These are phyloP conservation scores for Prosopocoilus inquinatus DNA, from an alignment of 2,888 invertebrate species.

Conservation along the genomic window DNA sequence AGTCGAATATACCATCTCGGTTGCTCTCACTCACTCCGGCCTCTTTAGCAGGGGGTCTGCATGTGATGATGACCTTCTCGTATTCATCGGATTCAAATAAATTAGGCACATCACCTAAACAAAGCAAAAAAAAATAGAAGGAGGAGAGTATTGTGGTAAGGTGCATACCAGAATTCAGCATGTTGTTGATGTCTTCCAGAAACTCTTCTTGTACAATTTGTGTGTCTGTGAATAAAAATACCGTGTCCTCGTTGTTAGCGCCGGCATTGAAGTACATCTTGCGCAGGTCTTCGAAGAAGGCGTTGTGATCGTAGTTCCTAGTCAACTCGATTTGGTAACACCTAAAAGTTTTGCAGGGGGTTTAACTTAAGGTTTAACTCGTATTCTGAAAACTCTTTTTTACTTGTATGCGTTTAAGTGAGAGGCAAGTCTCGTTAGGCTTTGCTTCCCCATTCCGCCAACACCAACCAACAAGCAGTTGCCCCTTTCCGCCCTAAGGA, in stretches of 20 bases:
- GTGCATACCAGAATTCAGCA: conserved; percentile 77
- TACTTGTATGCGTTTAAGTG: conserved; percentile 80
- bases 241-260: conserved; percentile 68
- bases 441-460: conserved; percentile 86
- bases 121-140: conserved; percentile 5
- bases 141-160: neutral
- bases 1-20: conserved; percentile 80
- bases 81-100: conserved; percentile 85
- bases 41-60: conserved; percentile 69
- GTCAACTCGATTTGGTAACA: conserved; percentile 87
- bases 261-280: conserved; percentile 79
- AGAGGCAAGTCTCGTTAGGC: conserved; percentile 79
- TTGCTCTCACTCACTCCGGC: conserved; percentile 64
- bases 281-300: conserved; percentile 84
- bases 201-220: conserved; percentile 90
- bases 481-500: conserved; percentile 82
- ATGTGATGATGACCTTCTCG: conserved; percentile 77
- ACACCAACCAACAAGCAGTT: conserved; percentile 86
- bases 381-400: neutral
- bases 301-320: conserved; percentile 75
- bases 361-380: neutral
- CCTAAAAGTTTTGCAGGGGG: conserved; percentile 36
- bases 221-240: conserved; percentile 86
- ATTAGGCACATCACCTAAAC: conserved; percentile 81
- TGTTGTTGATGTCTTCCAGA: conserved; percentile 88